Evolutionary conservation across 1,140 invertebrate species (phyloP).

Genomic region (Hyphantria cunea): DNA sequence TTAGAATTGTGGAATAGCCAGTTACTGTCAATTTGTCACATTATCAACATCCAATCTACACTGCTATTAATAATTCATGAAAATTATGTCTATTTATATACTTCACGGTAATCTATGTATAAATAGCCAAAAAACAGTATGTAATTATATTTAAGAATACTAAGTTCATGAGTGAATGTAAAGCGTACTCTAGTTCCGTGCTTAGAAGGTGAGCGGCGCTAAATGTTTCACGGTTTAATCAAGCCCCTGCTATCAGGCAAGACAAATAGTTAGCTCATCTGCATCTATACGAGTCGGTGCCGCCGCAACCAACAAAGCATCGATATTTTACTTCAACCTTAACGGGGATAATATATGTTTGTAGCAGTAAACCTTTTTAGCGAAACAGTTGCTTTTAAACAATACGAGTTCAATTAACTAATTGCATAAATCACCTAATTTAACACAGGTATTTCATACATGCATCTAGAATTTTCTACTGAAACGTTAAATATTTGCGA

Average conservation of each 20-base stretch:
- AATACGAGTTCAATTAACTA: background rate
- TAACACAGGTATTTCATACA: too few relatives aligned
- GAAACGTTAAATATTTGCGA: too few relatives aligned
- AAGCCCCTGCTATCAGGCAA: conserved; percentile 75
- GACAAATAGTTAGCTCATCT: conserved; percentile 80
- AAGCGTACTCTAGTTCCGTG: conserved; percentile 25
- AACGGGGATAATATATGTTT: conserved; percentile 27
- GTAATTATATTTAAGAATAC: too few relatives aligned
- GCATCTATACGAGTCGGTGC: conserved; percentile 75
- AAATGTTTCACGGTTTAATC: conserved; percentile 79
- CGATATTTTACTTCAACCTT: conserved; percentile 46
- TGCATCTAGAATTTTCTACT: too few relatives aligned
- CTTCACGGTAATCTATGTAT: too few relatives aligned
- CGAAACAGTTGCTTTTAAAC: conserved; percentile 1
- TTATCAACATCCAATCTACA: too few relatives aligned
- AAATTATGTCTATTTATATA: too few relatives aligned
- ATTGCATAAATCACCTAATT: too few relatives aligned
- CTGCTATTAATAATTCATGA: too few relatives aligned
- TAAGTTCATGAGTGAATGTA: background rate
- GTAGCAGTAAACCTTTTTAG: conserved; percentile 7
- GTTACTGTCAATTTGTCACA: too few relatives aligned
- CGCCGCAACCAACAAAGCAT: conserved; percentile 48
- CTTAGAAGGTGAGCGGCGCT: conserved; percentile 55
- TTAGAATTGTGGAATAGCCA: too few relatives aligned
- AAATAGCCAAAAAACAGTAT: too few relatives aligned